Percentiles rank a stretch among this genome's conserved stretches.
Evolutionary conservation across 2,888 invertebrate genomes (phyloP).

Genomic region (Platynereis dumerilii): DNA sequence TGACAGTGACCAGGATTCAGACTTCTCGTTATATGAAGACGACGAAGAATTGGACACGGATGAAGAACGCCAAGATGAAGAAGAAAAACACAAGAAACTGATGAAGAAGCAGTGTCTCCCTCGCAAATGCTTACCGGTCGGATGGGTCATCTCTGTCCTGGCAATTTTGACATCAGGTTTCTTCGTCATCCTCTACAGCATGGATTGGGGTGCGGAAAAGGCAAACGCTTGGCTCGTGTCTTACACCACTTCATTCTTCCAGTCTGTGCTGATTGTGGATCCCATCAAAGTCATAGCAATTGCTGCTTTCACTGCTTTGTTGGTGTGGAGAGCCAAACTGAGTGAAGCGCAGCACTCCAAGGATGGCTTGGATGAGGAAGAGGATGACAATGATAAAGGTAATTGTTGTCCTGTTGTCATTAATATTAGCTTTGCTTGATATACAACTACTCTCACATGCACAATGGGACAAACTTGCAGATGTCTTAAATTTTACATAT

Average conservation of each 20-base stretch:
- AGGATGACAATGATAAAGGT: conserved; percentile 4
- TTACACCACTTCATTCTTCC: conserved; percentile 9
- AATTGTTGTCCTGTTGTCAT: not conserved
- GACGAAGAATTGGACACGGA: not conserved
- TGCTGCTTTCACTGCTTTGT: conserved; percentile 4
- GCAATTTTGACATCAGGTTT: conserved; percentile 11
- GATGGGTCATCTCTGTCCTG: conserved; percentile 12
- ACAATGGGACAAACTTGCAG: too few species aligned
- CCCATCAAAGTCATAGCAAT: conserved; percentile 12
- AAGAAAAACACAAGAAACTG: not conserved
- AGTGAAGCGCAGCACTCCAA: not conserved
- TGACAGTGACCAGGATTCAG: not conserved
- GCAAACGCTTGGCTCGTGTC: conserved; percentile 16
- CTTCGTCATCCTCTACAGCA: conserved; percentile 21
- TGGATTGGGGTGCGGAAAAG: conserved; percentile 21
- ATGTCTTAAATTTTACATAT: too few species aligned
- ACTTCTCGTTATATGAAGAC: not conserved
- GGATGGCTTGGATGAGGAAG: not conserved
- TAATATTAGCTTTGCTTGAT: too few species aligned
- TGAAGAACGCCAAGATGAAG: conserved; percentile 2
- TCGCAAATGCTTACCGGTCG: not conserved
- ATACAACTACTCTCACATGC: too few species aligned
- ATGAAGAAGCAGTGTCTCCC: not conserved
- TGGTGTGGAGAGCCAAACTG: conserved; percentile 10
- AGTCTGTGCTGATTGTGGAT: conserved; percentile 14